phyloP scores from a whole-genome alignment of 2,888 invertebrate species.

The Anaspis maculata region DNA sequence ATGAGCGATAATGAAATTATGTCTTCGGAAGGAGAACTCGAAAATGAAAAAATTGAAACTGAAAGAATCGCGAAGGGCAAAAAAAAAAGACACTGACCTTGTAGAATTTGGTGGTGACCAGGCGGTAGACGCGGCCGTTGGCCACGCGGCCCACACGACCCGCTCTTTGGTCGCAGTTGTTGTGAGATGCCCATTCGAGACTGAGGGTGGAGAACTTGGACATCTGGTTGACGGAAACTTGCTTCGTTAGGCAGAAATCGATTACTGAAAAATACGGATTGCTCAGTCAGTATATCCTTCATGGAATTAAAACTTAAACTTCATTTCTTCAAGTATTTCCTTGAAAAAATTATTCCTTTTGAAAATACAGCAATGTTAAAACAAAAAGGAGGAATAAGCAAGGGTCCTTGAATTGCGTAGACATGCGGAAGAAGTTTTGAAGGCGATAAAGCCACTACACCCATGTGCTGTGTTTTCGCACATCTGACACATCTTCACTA shows the following conservation, averaged over 20 bases:
- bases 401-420: no score
- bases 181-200: constrained; percentile 81
- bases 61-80: no score
- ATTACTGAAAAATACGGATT: constrained; percentile 71
- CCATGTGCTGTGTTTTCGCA: no score
- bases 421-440: no score
- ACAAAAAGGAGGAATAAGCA: no score
- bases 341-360: neutral
- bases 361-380: no score
- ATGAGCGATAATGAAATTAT: neutral
- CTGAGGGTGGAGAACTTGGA: constrained; percentile 75
- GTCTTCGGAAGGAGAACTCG: no score
- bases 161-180: constrained; percentile 81
- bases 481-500: no score
- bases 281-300: no score
- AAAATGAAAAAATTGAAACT: neutral
- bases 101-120: constrained; percentile 63
- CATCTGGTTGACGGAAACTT: constrained; percentile 61
- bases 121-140: constrained; percentile 76
- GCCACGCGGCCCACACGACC: constrained; percentile 87
- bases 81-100: constrained; percentile 44
- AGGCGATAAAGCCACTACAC: no score
- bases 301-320: no score
- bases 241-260: constrained; percentile 89
- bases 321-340: no score